A percentile compares a stretch with the other conserved stretches of the same genome.
Conservation (phyloP, 2,888 invertebrate genomes). For the Pristionchus entomophagus region DNA sequence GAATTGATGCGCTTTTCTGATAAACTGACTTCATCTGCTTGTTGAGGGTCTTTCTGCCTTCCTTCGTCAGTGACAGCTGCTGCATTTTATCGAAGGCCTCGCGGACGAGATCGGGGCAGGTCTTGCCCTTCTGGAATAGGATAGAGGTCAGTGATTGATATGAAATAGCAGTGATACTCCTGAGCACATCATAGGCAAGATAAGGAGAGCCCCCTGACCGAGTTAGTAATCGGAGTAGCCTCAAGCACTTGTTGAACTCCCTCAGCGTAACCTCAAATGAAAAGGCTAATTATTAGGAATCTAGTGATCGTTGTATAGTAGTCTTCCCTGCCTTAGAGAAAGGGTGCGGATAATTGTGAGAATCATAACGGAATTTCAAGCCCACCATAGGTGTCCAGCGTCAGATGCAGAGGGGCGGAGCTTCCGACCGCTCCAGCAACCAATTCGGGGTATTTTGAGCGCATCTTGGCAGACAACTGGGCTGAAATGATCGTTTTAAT, state of each 20-base stretch:
- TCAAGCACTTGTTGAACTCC: not conserved
- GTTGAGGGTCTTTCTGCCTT: constrained; percentile 59
- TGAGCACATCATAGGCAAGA: too few relatives aligned
- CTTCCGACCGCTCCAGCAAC: constrained; percentile 66
- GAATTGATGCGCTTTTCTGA: too few relatives aligned
- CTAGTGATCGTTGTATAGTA: too few relatives aligned
- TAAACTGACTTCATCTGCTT: not conserved
- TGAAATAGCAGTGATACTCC: too few relatives aligned
- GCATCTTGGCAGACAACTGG: constrained; percentile 66
- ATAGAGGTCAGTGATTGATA: not conserved
- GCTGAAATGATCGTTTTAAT: constrained; percentile 47
- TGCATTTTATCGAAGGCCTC: constrained; percentile 52
- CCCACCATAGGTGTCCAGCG: constrained; percentile 64
- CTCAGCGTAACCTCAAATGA: not conserved
- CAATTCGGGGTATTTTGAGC: constrained; percentile 63
- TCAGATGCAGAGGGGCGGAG: constrained; percentile 62
- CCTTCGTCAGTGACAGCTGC: constrained; percentile 53
- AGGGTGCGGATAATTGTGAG: not conserved
- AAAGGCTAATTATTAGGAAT: too few relatives aligned
- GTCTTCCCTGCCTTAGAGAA: too few relatives aligned
- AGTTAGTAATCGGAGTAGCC: not conserved
- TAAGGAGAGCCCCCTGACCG: not conserved
- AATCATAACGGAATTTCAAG: not conserved
- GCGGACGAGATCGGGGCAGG: constrained; percentile 36
- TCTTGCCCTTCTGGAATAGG: not conserved